A percentile compares a stretch with the other conserved stretches of the same genome.
These are phyloP conservation scores for Phalacrocorax pelagicus DNA, from an alignment of 2,113 vertebrate species.

Conservation along the genomic window DNA sequence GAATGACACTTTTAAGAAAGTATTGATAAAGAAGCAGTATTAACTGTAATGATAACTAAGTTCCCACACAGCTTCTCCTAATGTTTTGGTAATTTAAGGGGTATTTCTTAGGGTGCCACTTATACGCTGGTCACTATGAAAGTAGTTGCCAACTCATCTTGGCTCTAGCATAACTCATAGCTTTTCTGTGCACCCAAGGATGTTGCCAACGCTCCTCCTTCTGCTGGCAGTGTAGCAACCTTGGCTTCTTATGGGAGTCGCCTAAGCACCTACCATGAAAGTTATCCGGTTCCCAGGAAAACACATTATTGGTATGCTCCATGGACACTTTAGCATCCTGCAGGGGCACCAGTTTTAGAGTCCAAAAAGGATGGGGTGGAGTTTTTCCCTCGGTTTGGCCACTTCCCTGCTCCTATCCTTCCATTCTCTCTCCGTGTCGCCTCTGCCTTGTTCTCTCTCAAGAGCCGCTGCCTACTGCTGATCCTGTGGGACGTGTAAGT, in stretches of 20 bases:
- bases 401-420: background rate
- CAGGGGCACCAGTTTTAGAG: background rate
- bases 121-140: background rate
- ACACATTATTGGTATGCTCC: fast-evolving
- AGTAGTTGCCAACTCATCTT: background rate
- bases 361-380: background rate
- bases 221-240: background rate
- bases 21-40: background rate
- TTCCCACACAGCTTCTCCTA: background rate
- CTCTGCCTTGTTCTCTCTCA: background rate
- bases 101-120: background rate
- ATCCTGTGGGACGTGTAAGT: background rate
- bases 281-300: background rate
- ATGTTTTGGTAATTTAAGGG: background rate
- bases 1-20: background rate
- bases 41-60: background rate
- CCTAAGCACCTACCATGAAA: no score
- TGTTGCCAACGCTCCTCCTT: background rate
- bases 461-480: background rate
- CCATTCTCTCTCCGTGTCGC: background rate
- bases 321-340: background rate
- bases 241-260: background rate
- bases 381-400: background rate
- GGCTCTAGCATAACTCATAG: background rate
- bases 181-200: background rate